Conservation (phyloP, 2,888 invertebrate species). For the Linhomoeus sp. region DNA sequence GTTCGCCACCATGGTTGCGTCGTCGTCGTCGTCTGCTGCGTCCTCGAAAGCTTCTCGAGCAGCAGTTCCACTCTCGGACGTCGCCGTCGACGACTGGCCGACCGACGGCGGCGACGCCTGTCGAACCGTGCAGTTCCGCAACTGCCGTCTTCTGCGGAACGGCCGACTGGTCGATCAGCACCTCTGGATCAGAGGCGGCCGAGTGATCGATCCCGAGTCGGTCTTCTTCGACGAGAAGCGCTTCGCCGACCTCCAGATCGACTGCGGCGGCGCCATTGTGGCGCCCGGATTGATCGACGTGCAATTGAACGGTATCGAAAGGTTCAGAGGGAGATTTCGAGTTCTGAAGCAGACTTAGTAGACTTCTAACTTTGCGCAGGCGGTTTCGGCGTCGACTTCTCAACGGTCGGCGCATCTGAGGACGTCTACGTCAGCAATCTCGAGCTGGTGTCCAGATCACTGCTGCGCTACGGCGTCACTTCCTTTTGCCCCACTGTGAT, state of each 20-base stretch:
- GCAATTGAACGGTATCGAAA: conserved; percentile 98
- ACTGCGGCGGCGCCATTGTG: conserved; percentile 58
- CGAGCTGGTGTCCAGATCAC: conserved; percentile 8
- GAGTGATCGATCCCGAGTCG: conserved; percentile 67
- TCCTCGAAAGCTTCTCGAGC: no score
- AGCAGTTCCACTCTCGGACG: no score
- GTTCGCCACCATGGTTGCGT: no score
- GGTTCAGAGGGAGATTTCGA: no score
- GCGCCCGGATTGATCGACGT: conserved; percentile 90
- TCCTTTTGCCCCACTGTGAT: conserved; percentile 92
- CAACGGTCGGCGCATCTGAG: conserved; percentile 44
- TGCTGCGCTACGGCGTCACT: conserved; percentile 76
- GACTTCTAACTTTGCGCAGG: no score
- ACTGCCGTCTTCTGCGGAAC: conserved; percentile 53
- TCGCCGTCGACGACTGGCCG: no score
- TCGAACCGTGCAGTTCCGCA: conserved; percentile 2
- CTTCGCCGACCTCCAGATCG: conserved; percentile 46
- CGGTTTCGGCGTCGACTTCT: conserved; percentile 75
- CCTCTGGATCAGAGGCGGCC: conserved; percentile 68
- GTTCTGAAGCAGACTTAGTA: no score
- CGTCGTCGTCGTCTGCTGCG: no score
- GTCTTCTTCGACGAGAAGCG: conserved; percentile 71
- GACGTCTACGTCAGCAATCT: conserved; percentile 28
- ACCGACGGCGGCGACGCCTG: no score
- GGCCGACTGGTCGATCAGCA: conserved; percentile 57